A percentile compares a stretch with the other conserved stretches of the same genome.
phyloP scores from a whole-genome alignment of 1,140 invertebrate genomes.

The Leptinotarsa undecemlineata region DNA sequence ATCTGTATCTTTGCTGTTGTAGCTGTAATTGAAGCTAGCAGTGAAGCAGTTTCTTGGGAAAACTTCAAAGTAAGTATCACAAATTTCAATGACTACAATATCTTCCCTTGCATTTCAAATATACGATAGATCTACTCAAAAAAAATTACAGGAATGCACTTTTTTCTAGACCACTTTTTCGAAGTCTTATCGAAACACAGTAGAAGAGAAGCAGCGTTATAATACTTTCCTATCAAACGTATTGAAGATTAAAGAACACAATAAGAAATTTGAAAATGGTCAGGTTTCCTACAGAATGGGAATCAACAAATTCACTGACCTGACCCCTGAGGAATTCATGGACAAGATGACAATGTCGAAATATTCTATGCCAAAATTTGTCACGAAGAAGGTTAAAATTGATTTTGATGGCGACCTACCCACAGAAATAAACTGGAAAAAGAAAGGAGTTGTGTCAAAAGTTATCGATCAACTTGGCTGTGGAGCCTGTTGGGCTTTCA shows the following conservation, averaged over 20 bases:
- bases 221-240: conserved; percentile 86
- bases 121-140: not conserved
- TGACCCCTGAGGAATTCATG: conserved; percentile 78
- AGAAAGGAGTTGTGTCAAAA: conserved; percentile 44
- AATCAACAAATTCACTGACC: conserved; percentile 81
- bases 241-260: conserved; percentile 81
- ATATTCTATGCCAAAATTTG: not conserved
- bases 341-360: not conserved
- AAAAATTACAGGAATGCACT: not conserved
- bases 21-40: not conserved
- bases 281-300: conserved; percentile 66
- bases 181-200: not conserved
- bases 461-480: conserved; percentile 51
- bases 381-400: not conserved
- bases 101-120: not conserved
- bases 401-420: not conserved
- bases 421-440: conserved; percentile 36
- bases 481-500: conserved; percentile 62
- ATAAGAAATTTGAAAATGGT: conserved; percentile 64
- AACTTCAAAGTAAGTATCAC: not conserved
- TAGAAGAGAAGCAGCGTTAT: conserved; percentile 78
- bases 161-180: not conserved
- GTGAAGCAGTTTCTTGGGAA: not conserved
- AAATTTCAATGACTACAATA: too few relatives aligned
- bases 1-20: not conserved